Base-by-base conservation (phyloP, 2,888 invertebrate species). In the Rotaria sp. region DNA sequence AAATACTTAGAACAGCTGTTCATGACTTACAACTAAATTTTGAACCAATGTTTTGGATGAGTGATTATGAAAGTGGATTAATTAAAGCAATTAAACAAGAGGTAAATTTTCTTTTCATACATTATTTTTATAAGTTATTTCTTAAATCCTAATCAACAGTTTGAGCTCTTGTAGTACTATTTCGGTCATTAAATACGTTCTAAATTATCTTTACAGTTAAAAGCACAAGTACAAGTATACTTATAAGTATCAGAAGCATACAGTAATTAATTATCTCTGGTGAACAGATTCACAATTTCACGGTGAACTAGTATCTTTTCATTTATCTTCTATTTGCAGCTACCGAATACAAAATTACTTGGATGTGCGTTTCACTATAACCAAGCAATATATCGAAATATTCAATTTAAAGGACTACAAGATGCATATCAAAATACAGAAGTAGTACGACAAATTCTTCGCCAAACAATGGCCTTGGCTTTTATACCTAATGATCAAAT, bases 291-390 rank as follows among this genome's bases (percentile, higher is more conserved):
- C 7, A 57, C 11, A n/a, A 24, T 24, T 57, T 57, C 5, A 4
- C 2, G 26, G 10, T 2, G 5, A 4, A n/a, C 5, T 10, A 2
- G 5, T 24, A 1, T 1, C 5, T n/a, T n/a, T 24, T 57, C 8
- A 7, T n/a, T 21, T 1, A 24, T 24, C 13, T 55, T 10, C 8
- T 26, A 55, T 55, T 57, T 57, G 24, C n/a, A 57, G 21, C 24
- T 57, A 11, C n/a, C 24, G n/a, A 3, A 8, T 24, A n/a, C 3
- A 57, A 1, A 8, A n/a, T 1, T 57, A 1, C 24, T 24, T n/a
- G 57, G 57, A 2, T 57, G 57, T 57, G 57, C n/a, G 11, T 57
- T 57, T n/a, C 57, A 21, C 3, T 57, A 55, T 55, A 13, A 8
- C 21, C 55, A 55, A 55, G 8, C 24, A 7, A 24, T 55, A 2